Evolutionary conservation across 2,888 invertebrate species (phyloP).

Genomic region (Periphyllus acericola): DNA sequence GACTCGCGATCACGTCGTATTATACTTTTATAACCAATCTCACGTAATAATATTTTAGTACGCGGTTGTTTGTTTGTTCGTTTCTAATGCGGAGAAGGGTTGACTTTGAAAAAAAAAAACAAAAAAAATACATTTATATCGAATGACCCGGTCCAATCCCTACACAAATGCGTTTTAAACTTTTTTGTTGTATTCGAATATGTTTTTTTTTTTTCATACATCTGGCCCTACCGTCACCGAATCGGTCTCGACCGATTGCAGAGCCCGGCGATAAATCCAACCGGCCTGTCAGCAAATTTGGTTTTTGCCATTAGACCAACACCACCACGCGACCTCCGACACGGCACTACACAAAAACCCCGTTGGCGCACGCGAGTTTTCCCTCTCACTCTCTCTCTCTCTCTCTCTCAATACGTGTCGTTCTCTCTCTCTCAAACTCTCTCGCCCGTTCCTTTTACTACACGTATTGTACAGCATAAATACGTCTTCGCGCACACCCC

Average conservation of each 20-base stretch:
- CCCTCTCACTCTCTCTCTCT: background rate
- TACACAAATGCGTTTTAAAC: constrained; percentile 34
- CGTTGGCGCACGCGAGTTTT: constrained; percentile 12
- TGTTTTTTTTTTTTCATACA: constrained; percentile 7
- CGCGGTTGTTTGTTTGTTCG: background rate
- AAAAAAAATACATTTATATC: background rate
- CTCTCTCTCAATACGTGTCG: background rate
- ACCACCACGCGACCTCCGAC: background rate
- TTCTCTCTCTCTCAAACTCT: background rate
- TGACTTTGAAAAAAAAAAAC: background rate
- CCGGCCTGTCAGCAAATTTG: constrained; percentile 54
- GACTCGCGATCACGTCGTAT: too few relatives aligned
- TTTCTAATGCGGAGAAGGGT: background rate
- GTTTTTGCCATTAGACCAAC: constrained; percentile 53
- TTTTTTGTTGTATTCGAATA: constrained; percentile 47
- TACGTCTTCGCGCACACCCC: background rate
- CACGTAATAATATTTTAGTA: too few relatives aligned
- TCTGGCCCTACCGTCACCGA: constrained; percentile 11
- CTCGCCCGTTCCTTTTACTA: background rate
- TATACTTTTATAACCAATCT: too few relatives aligned
- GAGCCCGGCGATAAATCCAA: constrained; percentile 51
- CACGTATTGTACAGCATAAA: background rate
- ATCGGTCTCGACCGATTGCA: constrained; percentile 44
- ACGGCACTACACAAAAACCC: background rate
- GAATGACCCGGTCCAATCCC: constrained; percentile 24